Evolutionary conservation across 1,140 invertebrate genomes (phyloP).

Genomic region (Aphaenogaster rudis): DNA sequence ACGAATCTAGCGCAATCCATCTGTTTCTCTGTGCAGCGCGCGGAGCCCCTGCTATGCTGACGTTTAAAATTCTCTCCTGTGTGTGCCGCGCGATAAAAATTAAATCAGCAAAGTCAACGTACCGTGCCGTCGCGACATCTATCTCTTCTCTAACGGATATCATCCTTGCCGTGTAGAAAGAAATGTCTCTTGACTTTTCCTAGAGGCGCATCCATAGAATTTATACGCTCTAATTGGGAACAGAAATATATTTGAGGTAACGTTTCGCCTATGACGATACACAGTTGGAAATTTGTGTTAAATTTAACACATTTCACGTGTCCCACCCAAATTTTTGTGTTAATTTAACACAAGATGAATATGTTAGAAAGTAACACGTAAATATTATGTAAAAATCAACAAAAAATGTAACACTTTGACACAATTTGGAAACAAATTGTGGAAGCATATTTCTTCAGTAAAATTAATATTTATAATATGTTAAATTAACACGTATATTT

Average conservation of each 20-base stretch:
- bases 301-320: too few relatives aligned
- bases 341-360: too few relatives aligned
- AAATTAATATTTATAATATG: too few relatives aligned
- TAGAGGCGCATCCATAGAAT: background rate
- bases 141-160: constrained; percentile 6
- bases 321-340: too few relatives aligned
- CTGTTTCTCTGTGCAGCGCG: constrained; percentile 26
- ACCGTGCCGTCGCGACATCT: background rate
- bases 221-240: background rate
- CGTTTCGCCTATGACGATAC: background rate
- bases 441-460: too few relatives aligned
- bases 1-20: constrained; percentile 68
- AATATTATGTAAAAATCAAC: too few relatives aligned
- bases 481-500: too few relatives aligned
- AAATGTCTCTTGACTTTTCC: background rate
- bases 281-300: too few relatives aligned
- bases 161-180: background rate
- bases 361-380: too few relatives aligned
- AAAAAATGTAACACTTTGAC: too few relatives aligned
- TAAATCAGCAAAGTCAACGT: constrained; percentile 16
- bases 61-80: constrained; percentile 29
- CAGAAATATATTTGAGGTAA: background rate
- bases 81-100: constrained; percentile 48
- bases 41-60: constrained; percentile 7
- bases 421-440: too few relatives aligned